phyloP scores from a whole-genome alignment of 2,797 vertebrate genomes.

The Crocidura indochinensis region DNA sequence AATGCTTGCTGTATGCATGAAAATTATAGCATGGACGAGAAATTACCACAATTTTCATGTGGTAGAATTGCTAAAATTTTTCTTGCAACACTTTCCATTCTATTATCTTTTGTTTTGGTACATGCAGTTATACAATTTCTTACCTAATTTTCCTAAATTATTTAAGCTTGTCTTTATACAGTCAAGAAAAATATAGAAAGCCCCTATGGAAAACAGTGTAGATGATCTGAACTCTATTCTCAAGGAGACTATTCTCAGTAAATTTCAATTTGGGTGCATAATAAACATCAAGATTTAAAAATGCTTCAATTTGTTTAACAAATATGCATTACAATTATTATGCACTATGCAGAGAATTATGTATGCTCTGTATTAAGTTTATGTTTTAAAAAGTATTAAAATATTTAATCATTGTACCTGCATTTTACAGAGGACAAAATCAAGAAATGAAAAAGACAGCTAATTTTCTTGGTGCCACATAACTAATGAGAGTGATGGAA shows the following conservation, averaged over 20 bases:
- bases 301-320: background rate
- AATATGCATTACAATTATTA: background rate
- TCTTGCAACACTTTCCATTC: background rate
- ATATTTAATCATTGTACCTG: background rate
- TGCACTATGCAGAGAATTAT: background rate
- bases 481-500: background rate
- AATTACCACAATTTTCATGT: conserved; percentile 29
- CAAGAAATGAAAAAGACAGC: background rate
- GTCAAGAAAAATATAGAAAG: conserved; percentile 23
- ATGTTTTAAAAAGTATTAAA: background rate
- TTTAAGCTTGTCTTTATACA: background rate
- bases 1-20: conserved; percentile 40
- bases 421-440: background rate
- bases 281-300: background rate
- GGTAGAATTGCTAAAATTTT: background rate
- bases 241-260: background rate
- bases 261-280: background rate
- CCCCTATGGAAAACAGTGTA: too few species aligned
- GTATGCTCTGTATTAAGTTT: too few species aligned
- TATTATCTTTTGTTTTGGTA: conserved; percentile 13
- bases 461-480: background rate
- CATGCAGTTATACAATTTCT: background rate
- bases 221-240: background rate
- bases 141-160: conserved; percentile 23
- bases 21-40: conserved; percentile 29